Evolutionary conservation across 2,888 invertebrate genomes (phyloP), one percentile per base, ranked within the genome.

Genomic region (Oscheius sp.): DNA sequence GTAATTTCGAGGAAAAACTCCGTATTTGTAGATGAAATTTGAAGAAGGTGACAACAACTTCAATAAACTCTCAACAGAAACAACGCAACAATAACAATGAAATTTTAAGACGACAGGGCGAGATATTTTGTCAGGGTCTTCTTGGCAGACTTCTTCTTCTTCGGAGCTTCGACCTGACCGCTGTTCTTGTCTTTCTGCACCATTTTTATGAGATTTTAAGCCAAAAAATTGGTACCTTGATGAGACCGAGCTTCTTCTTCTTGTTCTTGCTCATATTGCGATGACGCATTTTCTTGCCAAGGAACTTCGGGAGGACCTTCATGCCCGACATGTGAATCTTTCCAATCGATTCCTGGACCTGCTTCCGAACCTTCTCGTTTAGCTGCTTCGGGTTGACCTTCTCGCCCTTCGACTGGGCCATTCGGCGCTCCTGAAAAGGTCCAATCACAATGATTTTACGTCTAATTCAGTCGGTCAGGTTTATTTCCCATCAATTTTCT

Each of bases 291-390:
- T 88, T 88, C 50, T 79, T 83, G 66, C 85, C 86, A 47, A 86
- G 76, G 77, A 85, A 84, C 53, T 86, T 85, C 4, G 88, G 88
- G 53, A 88, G 70, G 77, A 84, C 81, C 73, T 88, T 88, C 81
- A 81, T 80, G 48, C 87, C 87, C 33, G 84, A 83, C 32, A 79
- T 76, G 73, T 81, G 81, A 9, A 87, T 75, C 66, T 82, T 80
- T 7, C 83, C 79, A 68, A 85, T 86, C 11, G 87, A 86, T 62
- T 78, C 75, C 42, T 82, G 81, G 50, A 87, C 82, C 70, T 83
- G 82, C 42, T 79, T 76, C 5, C 75, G 75, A 70, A 83, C 77
- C 57, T 79, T 80, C 66, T 80, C 82, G 68, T 81, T 79, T 37
- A 79, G 35, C 32, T 76, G 74, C 47, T 77, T 76, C 21, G 74